Percentiles rank a stretch among this genome's conserved stretches.
phyloP scores from a whole-genome alignment of 2,113 vertebrate genomes.

The Entosphenus tridentatus region DNA sequence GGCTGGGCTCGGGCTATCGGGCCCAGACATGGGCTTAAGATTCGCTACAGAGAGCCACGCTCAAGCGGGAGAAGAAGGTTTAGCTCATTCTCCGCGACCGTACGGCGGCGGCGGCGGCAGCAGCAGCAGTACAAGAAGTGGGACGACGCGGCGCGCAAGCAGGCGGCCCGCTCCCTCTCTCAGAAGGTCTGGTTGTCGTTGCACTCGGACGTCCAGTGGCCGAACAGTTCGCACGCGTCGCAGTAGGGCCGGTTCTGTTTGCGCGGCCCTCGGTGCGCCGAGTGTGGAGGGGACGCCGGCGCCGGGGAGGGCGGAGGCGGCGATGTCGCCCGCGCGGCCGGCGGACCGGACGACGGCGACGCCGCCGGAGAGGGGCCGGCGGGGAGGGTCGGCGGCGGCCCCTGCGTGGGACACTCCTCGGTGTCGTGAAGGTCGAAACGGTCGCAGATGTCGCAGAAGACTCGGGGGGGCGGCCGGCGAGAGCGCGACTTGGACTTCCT shows the following conservation, averaged over 20 bases:
- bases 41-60: too few species aligned
- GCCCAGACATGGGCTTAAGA: too few species aligned
- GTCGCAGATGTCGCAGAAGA: slow-evolving; percentile 95
- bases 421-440: slow-evolving; percentile 90
- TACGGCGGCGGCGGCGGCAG: too few species aligned
- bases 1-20: too few species aligned
- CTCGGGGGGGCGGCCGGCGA: slow-evolving; percentile 14
- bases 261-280: slow-evolving; percentile 55
- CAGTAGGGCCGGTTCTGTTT: slow-evolving; percentile 69
- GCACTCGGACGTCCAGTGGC: slow-evolving; percentile 68
- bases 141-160: too few species aligned
- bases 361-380: neutral
- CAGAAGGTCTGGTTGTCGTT: slow-evolving; percentile 90
- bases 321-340: neutral
- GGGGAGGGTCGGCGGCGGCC: slow-evolving; percentile 20
- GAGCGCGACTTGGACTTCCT: too few species aligned
- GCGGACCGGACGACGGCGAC: neutral
- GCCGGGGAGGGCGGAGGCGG: slow-evolving; percentile 11
- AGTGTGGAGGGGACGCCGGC: slow-evolving; percentile 49
- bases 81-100: too few species aligned
- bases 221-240: slow-evolving; percentile 77
- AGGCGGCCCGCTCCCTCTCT: neutral
- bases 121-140: too few species aligned
- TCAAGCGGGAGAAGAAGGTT: too few species aligned
- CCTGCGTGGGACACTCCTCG: slow-evolving; percentile 78